phyloP scores from a whole-genome alignment of 1,140 invertebrate species.

The Matsumurasca onukii region DNA sequence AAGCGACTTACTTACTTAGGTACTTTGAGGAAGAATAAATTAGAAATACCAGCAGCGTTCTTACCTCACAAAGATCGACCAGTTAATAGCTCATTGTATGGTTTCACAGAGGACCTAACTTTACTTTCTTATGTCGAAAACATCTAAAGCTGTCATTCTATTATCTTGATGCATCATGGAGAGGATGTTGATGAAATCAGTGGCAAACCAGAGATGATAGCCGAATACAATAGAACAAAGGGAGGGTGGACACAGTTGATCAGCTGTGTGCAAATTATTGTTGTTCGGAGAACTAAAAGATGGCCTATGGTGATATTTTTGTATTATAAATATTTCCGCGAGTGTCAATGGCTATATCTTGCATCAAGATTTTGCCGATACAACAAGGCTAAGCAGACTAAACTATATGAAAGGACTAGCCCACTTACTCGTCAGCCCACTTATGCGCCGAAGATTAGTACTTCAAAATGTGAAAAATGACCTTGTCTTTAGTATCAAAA shows the following conservation, averaged over 20 bases:
- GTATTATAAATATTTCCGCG: conserved; percentile 10
- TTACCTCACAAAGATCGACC: conserved; percentile 6
- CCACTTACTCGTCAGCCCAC: not conserved
- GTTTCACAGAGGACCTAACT: conserved; percentile 31
- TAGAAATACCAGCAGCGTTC: conserved; percentile 44
- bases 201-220: conserved; percentile 47
- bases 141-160: conserved; percentile 44
- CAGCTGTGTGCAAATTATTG: conserved; percentile 43
- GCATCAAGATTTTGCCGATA: not conserved
- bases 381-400: not conserved
- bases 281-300: conserved; percentile 37
- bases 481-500: conserved; percentile 1
- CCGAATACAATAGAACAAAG: conserved; percentile 50
- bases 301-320: conserved; percentile 45
- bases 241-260: conserved; percentile 51
- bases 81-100: conserved; percentile 16
- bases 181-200: conserved; percentile 37
- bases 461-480: not conserved
- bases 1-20: conserved; percentile 32
- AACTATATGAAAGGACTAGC: not conserved
- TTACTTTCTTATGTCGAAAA: conserved; percentile 34
- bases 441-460: not conserved
- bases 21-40: conserved; percentile 51
- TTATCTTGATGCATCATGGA: conserved; percentile 41
- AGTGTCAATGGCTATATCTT: conserved; percentile 14